Evolutionary conservation across 2,113 vertebrate species (phyloP).

Genomic region (Tiliqua scincoides): DNA sequence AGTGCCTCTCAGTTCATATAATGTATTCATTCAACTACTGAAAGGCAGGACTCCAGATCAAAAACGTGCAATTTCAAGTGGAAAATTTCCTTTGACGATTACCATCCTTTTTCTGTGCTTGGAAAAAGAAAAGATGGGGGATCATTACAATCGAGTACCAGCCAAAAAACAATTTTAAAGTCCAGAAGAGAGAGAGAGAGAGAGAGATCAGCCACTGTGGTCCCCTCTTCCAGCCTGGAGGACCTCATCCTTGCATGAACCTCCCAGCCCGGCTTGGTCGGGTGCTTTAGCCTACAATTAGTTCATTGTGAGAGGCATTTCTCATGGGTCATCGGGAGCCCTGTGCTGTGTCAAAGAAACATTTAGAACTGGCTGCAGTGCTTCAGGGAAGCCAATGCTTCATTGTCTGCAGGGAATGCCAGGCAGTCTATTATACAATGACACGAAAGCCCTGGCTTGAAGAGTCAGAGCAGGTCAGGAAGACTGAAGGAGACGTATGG

Average conservation of each 20-base stretch:
- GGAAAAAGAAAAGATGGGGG: background rate
- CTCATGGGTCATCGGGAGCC: accelerated
- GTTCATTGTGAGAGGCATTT: conserved; percentile 27
- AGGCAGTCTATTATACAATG: background rate
- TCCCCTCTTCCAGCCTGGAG: background rate
- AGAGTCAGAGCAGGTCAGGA: background rate
- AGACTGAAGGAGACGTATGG: accelerated
- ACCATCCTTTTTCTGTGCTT: background rate
- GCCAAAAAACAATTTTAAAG: background rate
- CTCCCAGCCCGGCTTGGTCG: accelerated
- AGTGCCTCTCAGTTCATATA: background rate
- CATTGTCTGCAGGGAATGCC: background rate
- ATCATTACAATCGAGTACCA: accelerated
- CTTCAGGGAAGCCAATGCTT: conserved; percentile 35
- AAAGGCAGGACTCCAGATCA: background rate
- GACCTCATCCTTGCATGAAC: background rate
- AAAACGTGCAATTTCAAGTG: background rate
- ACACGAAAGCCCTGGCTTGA: accelerated
- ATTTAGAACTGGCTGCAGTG: accelerated
- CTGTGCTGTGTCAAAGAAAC: background rate
- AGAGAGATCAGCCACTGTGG: background rate
- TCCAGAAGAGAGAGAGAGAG: background rate
- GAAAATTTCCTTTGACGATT: too few species aligned
- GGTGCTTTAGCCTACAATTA: background rate
- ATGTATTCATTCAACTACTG: background rate